Base-by-base conservation (phyloP, 2,797 vertebrate species). In the Clarias platycephalus region DNA sequence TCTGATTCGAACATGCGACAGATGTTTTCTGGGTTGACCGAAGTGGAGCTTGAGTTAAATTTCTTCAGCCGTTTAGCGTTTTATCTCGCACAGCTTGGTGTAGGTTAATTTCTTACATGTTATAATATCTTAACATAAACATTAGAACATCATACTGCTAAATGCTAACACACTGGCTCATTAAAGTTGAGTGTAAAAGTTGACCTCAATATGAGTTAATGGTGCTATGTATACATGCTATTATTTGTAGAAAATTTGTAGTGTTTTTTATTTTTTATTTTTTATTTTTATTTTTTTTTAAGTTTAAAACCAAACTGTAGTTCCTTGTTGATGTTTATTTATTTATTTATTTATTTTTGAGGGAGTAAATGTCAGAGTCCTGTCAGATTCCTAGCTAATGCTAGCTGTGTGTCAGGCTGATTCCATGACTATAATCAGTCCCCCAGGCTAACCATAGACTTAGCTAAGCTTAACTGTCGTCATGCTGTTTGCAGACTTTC, bases 401-500 rank as follows among this genome's bases (percentile, higher is more conserved):
- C 49, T 70, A 81, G 57, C 64, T 70, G 80, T 81, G 31, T n/a
- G 7, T 49, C 22, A 66, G 4, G 67, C 44, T 24, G 18, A 67
- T 24, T 53, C 26, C 31, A 55, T 81, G 44, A 55, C 79, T 81
- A 81, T 68, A 81, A 81, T 81, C 49, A 70, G 28, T 18, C 44
- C 63, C 64, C 68, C 28, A 16, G 68, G 80, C 80, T 68, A 81
- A 70, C 80, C 53, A n/a, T 58, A 81, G 49, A 57, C 20, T 70
- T 55, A 9, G 80, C 28, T 67, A 26, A 81, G 10, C 7, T 10
- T 26, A 26, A 26, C 31, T n/a, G 37, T 66, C 64, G 9, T 57
- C 66, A 70, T 81, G 12, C 64, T 68, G 49, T 66, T 80, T 49
- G 57, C 13, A 68, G 40, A 20, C 78, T 26, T 49, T 79, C 34